Evolutionary conservation across 2,113 vertebrate species (phyloP).

Genomic region (Martes martes): DNA sequence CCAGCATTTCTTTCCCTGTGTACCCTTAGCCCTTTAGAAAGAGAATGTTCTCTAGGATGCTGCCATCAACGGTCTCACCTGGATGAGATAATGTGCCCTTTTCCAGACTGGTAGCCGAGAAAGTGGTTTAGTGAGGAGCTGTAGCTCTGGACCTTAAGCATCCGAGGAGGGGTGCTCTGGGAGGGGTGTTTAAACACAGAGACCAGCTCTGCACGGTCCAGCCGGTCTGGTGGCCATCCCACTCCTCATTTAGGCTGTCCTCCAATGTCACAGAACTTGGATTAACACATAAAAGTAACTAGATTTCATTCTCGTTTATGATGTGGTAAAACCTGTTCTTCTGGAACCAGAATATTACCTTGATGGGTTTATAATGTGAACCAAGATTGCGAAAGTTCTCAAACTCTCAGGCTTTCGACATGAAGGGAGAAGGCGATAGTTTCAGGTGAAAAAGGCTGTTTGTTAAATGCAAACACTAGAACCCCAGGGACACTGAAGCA

Average conservation of each 20-base stretch:
- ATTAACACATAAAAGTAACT: neutral
- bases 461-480: neutral
- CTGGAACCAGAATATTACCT: slow-evolving; percentile 1
- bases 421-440: neutral
- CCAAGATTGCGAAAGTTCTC: neutral
- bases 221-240: neutral
- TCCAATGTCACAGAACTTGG: neutral
- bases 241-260: neutral
- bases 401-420: neutral
- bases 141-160: neutral
- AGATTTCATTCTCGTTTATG: neutral
- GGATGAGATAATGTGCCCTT: neutral
- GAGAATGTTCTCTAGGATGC: neutral
- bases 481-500: neutral
- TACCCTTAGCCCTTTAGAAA: neutral
- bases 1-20: neutral
- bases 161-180: neutral
- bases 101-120: neutral
- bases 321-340: slow-evolving; percentile 12
- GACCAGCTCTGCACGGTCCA: neutral
- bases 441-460: neutral
- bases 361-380: neutral
- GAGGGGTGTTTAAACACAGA: neutral
- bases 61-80: neutral
- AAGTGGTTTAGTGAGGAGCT: neutral